These are phyloP conservation scores for Psammodynastes pulverulentus DNA, from an alignment of 2,113 vertebrate genomes.

Conservation along the genomic window DNA sequence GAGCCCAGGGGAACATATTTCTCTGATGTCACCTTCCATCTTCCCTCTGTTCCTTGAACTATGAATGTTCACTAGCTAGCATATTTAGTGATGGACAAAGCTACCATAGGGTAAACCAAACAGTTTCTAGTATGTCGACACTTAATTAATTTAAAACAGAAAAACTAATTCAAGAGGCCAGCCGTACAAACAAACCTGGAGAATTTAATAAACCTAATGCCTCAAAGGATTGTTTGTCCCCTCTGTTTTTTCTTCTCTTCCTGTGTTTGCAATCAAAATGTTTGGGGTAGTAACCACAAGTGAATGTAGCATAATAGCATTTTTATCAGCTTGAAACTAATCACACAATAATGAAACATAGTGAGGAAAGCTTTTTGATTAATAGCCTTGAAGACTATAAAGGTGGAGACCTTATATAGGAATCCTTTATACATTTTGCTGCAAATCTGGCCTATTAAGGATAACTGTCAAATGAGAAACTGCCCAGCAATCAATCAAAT, in stretches of 20 bases:
- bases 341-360: constrained; percentile 6
- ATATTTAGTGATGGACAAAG: background rate
- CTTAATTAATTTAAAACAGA: background rate
- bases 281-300: constrained; percentile 15
- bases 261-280: background rate
- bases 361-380: background rate
- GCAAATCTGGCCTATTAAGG: background rate
- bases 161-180: background rate
- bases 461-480: constrained; percentile 14
- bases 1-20: background rate
- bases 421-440: constrained; percentile 7
- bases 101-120: background rate
- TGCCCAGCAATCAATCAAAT: constrained; percentile 10
- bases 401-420: background rate
- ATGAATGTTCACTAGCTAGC: background rate
- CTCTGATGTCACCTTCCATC: background rate
- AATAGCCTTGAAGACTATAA: background rate
- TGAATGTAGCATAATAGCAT: background rate
- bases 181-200: background rate
- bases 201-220: constrained; percentile 23
- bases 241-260: constrained; percentile 24
- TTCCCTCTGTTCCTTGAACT: background rate
- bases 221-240: constrained; percentile 11
- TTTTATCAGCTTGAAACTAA: constrained; percentile 2
- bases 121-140: background rate